Evolutionary conservation across 2,888 invertebrate genomes (phyloP), one percentile per base, ranked within the genome.

Genomic region (Prosopocoilus inquinatus): DNA sequence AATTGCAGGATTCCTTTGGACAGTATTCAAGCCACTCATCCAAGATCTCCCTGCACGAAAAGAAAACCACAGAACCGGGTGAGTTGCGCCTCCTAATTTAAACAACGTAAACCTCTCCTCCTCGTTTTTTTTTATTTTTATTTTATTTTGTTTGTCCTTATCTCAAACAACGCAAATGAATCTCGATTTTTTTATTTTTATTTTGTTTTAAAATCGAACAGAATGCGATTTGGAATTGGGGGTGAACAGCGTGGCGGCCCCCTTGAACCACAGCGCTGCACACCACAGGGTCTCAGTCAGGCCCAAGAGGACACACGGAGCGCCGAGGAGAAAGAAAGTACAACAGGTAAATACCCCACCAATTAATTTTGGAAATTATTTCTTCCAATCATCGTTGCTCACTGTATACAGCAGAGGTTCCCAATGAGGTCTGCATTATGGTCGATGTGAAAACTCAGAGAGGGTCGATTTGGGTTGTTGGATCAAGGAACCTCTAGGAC

Each of bases 251-350:
- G 71, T 79, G 28, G 79, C 84, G 69, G 80, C 82, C 68, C 86
- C 88, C 55, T 80, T 91, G 66, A 89, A 88, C 70, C 90, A 91
- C 77, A 87, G 87, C 57, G 91, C 90, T 45, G 91, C 91, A 54
- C 84, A 83, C 66, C 91, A 91, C 79, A 87, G 88, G 78, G 90
- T 90, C 82, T 85, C 90, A 47, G 85, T 91, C 55, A 81, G 87
- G 45, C 90, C 90, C 16, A 83, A 86, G 59, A 82, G 89, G 66
- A 90, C 87, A 55, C 88, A 89, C 73, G 89, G 87, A 59, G 87
- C 88, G 20, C 88, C 89, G 3, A 75, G 87, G 47, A 81, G 87
- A 68, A 84, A 86, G 74, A 81, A 84, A 73, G 81, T 78, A 9
- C 73, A 78, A 54, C 81, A 81, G 75, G 82, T 82, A 63, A 33